Base-by-base conservation (phyloP, 2,888 invertebrate species). In the Lingula anatina region DNA sequence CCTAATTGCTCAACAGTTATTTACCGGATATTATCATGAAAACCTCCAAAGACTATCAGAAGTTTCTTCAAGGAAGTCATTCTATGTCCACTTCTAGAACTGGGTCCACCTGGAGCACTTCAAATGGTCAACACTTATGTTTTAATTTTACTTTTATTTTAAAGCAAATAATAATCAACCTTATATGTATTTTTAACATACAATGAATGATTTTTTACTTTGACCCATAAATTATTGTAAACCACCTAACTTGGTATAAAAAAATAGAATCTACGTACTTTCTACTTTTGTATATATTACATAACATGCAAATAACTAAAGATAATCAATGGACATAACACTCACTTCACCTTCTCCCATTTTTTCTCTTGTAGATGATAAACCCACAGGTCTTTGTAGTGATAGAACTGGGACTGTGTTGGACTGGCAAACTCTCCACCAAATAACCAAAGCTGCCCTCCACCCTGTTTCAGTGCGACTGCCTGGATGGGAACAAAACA, bases 371-470 rank as follows among this genome's bases (percentile, higher is more conserved):
- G 64, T 0, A 93, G 75, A 58, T 87, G 86, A 70, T 86, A 89
- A 48, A 89, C 84, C 93, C 94, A 95, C 0, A 95, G 79, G 72
- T 95, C 94, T 69, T 85, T 86, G 75, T 91, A 94, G 73, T 95
- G 94, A 70, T 92, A 87, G 76, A 92, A 95, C 77, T 94, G 94
- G 20, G 88, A 85, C 71, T 93, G 91, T 0, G 88, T 85, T 0
- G 89, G 89, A 68, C 90, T 92, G 3, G 90, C 87, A 78, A 87
- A 93, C 79, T 95, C 94, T 1, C 95, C 95, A 5, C 94, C 95
- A 80, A 93, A 94, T 42, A 86, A 74, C 85, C 85, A 86, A 43
- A 86, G 69, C 64, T 88, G 79, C 80, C 88, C 88, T 1, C 89
- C 89, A 60, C 85, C 85, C 36, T 85, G 84, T 0, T 87, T 83